These are phyloP conservation scores for Epiperipatus broadwayi DNA, from an alignment of 2,888 invertebrate species.

Conservation along the genomic window DNA sequence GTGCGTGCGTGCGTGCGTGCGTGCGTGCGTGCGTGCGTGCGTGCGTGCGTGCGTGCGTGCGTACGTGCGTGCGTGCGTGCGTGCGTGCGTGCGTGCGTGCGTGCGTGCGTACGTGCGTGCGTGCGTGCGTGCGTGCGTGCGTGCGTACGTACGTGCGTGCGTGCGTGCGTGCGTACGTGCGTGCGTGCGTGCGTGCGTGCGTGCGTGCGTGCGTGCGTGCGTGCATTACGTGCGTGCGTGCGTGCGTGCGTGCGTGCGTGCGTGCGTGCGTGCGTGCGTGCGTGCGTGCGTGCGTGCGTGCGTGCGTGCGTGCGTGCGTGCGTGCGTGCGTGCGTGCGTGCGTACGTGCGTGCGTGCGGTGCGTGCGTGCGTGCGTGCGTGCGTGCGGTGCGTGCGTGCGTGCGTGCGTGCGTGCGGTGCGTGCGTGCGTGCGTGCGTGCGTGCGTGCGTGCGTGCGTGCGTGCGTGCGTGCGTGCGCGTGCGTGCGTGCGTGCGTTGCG, in stretches of 20 bases:
- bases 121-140: conserved; percentile 12
- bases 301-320: conserved; percentile 5
- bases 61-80: conserved; percentile 12
- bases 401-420: too few species aligned
- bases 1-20: conserved; percentile 13
- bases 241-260: conserved; percentile 12
- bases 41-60: conserved; percentile 12
- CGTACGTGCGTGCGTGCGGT: too few species aligned
- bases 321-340: conserved; percentile 11
- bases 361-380: conserved; percentile 12
- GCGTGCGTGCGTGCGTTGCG: conserved; percentile 12
- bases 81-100: conserved; percentile 9
- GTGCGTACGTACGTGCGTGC: conserved; percentile 11
- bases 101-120: conserved; percentile 9
- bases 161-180: conserved; percentile 12
- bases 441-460: conserved; percentile 10
- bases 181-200: conserved; percentile 12
- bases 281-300: conserved; percentile 5
- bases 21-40: conserved; percentile 12
- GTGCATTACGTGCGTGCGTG: conserved; percentile 12
- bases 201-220: conserved; percentile 12
- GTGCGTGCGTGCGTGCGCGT: conserved; percentile 11
- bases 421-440: conserved; percentile 12
- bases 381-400: too few species aligned
- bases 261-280: conserved; percentile 12